phyloP scores from a whole-genome alignment of 2,797 vertebrate genomes.

The Melanotaenia nigrans region DNA sequence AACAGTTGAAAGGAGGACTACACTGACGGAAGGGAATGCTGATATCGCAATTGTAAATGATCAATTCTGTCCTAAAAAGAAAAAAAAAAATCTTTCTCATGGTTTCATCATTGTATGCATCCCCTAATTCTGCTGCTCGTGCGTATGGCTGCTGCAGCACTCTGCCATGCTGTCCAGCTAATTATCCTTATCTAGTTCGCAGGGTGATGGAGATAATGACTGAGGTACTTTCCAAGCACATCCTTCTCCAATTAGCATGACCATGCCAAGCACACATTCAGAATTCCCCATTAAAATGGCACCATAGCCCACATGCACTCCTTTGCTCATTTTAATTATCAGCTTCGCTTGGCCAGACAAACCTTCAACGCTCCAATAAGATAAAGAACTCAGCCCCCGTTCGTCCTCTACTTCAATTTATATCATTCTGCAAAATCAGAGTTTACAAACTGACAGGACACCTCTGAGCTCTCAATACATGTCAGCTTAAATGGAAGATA shows the following conservation, averaged over 20 bases:
- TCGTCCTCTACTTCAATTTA: constrained; percentile 34
- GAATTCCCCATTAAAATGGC: constrained; percentile 58
- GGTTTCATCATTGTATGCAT: constrained; percentile 51
- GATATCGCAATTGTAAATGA: constrained; percentile 43
- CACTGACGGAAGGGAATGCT: constrained; percentile 39
- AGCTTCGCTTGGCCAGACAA: constrained; percentile 32
- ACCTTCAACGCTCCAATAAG: constrained; percentile 43
- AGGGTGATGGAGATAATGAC: constrained; percentile 74
- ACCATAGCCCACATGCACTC: constrained; percentile 31
- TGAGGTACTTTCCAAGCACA: constrained; percentile 60
- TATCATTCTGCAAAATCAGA: constrained; percentile 32
- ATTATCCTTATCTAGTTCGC: constrained; percentile 77
- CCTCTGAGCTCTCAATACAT: constrained; percentile 7
- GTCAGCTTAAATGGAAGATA: constrained; percentile 41
- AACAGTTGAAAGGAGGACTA: constrained; percentile 3
- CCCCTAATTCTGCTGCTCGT: constrained; percentile 37
- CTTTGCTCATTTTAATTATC: constrained; percentile 59
- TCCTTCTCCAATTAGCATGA: constrained; percentile 69
- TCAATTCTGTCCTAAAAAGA: constrained; percentile 30
- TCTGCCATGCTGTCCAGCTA: constrained; percentile 65
- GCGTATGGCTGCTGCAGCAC: constrained; percentile 46
- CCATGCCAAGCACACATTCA: constrained; percentile 45
- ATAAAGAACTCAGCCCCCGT: constrained; percentile 41
- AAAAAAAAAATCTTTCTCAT: constrained; percentile 50
- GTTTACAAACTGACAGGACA: constrained; percentile 13